Conservation (phyloP, 2,888 invertebrate species). For the Bedellia somnulentella region DNA sequence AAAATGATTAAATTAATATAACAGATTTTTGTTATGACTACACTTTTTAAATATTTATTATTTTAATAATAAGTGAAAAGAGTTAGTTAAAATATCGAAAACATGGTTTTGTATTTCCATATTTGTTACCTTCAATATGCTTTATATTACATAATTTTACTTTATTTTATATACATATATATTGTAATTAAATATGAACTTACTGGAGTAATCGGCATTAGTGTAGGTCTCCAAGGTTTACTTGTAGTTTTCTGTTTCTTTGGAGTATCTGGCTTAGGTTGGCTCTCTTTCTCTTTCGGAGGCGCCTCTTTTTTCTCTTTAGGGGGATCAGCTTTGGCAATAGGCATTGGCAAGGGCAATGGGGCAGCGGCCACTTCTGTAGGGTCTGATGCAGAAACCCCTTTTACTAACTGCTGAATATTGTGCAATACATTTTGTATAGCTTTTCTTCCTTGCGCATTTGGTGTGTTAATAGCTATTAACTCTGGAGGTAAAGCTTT, state of each 20-base stretch:
- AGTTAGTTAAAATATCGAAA: too few relatives aligned
- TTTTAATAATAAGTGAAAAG: too few relatives aligned
- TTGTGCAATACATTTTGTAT: constrained; percentile 51
- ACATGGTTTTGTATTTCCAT: too few relatives aligned
- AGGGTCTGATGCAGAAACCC: constrained; percentile 44
- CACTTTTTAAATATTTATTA: too few relatives aligned
- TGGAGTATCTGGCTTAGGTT: constrained; percentile 20
- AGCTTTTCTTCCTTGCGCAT: constrained; percentile 38
- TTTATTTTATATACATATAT: too few relatives aligned
- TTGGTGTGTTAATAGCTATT: constrained; percentile 59
- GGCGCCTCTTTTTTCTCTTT: constrained; percentile 33
- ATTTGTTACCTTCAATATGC: too few relatives aligned
- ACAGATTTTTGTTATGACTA: too few relatives aligned
- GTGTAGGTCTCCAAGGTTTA: constrained; percentile 72
- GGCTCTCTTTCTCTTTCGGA: constrained; percentile 7
- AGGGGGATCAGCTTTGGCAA: constrained; percentile 18
- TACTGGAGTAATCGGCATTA: constrained; percentile 67
- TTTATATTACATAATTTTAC: too few relatives aligned
- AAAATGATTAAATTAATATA: too few relatives aligned
- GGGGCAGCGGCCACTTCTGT: constrained; percentile 45
- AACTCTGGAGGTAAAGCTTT: constrained; percentile 58
- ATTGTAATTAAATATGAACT: too few relatives aligned
- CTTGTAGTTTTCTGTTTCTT: constrained; percentile 53
- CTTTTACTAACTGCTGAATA: constrained; percentile 51
- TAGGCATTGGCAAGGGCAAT: constrained; percentile 13